Evolutionary conservation across 2,113 vertebrate species (phyloP).

Genomic region (Coryphaenoides rupestris): DNA sequence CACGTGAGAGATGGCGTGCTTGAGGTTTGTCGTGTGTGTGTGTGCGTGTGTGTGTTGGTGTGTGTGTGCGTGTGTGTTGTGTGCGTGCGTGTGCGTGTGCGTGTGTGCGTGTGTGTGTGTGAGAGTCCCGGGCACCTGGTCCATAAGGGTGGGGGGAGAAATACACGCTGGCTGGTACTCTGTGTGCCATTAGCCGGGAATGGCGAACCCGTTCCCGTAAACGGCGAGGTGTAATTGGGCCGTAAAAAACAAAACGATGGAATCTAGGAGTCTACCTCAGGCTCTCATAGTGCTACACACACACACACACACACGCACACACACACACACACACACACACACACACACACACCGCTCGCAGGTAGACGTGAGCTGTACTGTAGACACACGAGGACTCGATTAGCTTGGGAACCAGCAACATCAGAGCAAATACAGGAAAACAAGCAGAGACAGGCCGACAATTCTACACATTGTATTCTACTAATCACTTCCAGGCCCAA

Average conservation of each 20-base stretch:
- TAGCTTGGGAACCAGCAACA: too few species aligned
- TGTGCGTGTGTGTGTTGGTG: constrained; percentile 2
- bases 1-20: not conserved
- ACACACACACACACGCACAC: too few species aligned
- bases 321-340: too few species aligned
- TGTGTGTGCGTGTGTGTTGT: not conserved
- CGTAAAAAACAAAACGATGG: constrained; percentile 31
- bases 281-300: too few species aligned
- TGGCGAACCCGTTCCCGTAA: constrained; percentile 21
- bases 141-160: constrained; percentile 30
- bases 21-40: not conserved
- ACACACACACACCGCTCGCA: too few species aligned
- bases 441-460: too few species aligned
- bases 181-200: constrained; percentile 26
- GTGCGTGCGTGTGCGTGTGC: not conserved
- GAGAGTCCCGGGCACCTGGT: constrained; percentile 11
- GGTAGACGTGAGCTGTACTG: too few species aligned
- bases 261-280: too few species aligned
- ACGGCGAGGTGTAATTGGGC: constrained; percentile 19
- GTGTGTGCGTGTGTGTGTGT: not conserved
- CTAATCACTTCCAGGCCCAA: too few species aligned
- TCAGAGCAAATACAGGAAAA: too few species aligned
- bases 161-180: constrained; percentile 18
- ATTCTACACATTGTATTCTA: too few species aligned
- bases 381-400: too few species aligned